Evolutionary conservation across 2,797 vertebrate genomes (phyloP).

Genomic region (Leucoraja ocellata): DNA sequence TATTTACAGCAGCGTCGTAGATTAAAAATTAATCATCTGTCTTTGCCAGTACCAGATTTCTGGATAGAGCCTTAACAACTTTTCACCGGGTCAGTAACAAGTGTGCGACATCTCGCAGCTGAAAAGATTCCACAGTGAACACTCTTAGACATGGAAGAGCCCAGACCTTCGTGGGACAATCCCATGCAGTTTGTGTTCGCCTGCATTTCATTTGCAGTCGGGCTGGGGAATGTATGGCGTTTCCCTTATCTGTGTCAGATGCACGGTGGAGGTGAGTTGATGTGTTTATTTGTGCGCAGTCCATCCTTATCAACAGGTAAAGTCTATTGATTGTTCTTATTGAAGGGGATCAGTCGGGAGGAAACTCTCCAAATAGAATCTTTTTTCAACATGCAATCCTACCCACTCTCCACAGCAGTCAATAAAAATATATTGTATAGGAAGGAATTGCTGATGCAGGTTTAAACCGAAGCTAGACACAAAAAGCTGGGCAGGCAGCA

Average conservation of each 20-base stretch:
- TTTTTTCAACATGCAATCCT: too few relatives aligned
- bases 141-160: constrained; percentile 59
- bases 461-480: too few relatives aligned
- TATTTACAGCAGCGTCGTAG: constrained; percentile 57
- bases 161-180: constrained; percentile 71
- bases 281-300: background rate
- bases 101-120: background rate
- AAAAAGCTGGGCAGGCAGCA: too few relatives aligned
- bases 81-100: background rate
- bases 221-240: constrained; percentile 92
- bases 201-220: constrained; percentile 84
- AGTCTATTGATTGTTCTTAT: background rate
- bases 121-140: background rate
- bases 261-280: constrained; percentile 84
- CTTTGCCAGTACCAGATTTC: constrained; percentile 39
- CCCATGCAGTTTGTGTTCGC: constrained; percentile 80
- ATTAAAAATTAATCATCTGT: constrained; percentile 60
- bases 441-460: too few relatives aligned
- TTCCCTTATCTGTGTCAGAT: constrained; percentile 92
- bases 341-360: too few relatives aligned
- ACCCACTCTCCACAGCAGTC: too few relatives aligned
- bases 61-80: background rate
- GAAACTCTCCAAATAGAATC: background rate
- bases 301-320: background rate
- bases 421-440: too few relatives aligned